These are phyloP conservation scores for Amphibalanus amphitrite DNA, from an alignment of 1,140 invertebrate genomes.

Conservation along the genomic window DNA sequence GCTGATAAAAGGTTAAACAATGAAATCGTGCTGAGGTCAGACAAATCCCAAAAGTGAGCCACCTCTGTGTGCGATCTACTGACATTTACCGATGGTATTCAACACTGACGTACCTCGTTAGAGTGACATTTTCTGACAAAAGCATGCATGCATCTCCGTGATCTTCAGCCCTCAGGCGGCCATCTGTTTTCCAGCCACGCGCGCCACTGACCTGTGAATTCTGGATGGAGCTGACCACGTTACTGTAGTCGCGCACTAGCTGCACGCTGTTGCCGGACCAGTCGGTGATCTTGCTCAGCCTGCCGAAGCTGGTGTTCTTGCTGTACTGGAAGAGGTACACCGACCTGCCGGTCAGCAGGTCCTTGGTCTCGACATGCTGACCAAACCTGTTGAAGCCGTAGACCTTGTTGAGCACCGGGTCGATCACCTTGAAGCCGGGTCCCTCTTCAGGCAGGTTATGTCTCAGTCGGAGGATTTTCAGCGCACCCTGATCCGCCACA, in stretches of 20 bases:
- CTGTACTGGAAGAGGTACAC: constrained; percentile 90
- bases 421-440: constrained; percentile 11
- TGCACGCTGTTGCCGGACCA: constrained; percentile 86
- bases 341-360: constrained; percentile 75
- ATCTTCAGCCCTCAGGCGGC: too few relatives aligned
- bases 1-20: background rate
- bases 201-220: constrained; percentile 22
- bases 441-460: constrained; percentile 66
- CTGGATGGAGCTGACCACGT: constrained; percentile 63
- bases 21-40: background rate
- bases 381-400: constrained; percentile 40
- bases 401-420: background rate
- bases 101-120: background rate
- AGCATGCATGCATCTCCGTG: background rate
- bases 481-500: constrained; percentile 65
- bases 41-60: background rate
- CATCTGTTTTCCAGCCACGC: background rate
- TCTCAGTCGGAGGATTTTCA: constrained; percentile 73
- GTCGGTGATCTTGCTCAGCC: constrained; percentile 78
- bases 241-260: constrained; percentile 67
- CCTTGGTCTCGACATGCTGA: constrained; percentile 82
- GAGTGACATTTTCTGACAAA: background rate
- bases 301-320: constrained; percentile 89
- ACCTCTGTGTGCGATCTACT: background rate
- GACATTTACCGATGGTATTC: background rate